A percentile compares a stretch with the other conserved stretches of the same genome.
These are phyloP conservation scores for Stigmatopora argus DNA, from an alignment of 2,113 vertebrate species.

Conservation along the genomic window DNA sequence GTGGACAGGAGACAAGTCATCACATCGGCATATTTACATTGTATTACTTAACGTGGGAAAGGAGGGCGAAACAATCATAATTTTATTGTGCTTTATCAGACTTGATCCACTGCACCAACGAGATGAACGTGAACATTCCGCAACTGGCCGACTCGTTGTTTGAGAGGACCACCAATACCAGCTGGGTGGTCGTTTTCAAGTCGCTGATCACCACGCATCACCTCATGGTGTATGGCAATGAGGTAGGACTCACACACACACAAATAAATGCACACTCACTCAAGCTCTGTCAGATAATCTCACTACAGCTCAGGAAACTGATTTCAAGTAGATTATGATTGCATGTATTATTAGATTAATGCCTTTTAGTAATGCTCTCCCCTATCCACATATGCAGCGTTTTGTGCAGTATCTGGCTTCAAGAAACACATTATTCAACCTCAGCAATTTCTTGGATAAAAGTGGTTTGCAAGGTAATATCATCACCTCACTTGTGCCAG, in stretches of 20 bases:
- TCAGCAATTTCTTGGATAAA: conserved; percentile 99
- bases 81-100: conserved; percentile 63
- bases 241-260: conserved; percentile 71
- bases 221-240: conserved; percentile 97
- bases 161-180: conserved; percentile 93
- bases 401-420: conserved; percentile 99
- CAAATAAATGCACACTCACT: background rate
- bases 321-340: background rate
- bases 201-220: conserved; percentile 97
- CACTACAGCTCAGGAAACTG: background rate
- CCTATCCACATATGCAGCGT: conserved; percentile 71
- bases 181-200: conserved; percentile 99
- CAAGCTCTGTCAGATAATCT: background rate
- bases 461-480: conserved; percentile 91
- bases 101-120: conserved; percentile 97
- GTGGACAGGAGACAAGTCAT: background rate
- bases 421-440: conserved; percentile 98
- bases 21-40: background rate
- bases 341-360: background rate
- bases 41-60: background rate
- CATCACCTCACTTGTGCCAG: background rate
- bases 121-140: conserved; percentile 98
- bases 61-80: background rate
- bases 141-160: conserved; percentile 97
- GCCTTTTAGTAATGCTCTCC: background rate